A percentile compares a stretch with the other conserved stretches of the same genome.
Evolutionary conservation across 1,140 invertebrate genomes (phyloP).

Genomic region (Sitobion miscanthi): DNA sequence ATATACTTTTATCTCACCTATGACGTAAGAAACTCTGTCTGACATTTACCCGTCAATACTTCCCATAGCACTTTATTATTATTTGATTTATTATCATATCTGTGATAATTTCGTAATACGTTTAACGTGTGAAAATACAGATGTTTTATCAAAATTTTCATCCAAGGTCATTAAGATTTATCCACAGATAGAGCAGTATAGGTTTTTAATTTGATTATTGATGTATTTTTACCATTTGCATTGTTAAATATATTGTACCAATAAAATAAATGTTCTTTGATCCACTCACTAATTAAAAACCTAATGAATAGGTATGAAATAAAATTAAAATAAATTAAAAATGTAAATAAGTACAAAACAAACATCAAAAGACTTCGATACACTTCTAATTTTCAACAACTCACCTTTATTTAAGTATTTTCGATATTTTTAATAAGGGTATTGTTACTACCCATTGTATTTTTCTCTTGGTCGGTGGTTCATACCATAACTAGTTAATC

Average conservation of each 20-base stretch:
- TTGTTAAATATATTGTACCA: too few relatives aligned
- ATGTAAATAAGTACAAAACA: too few relatives aligned
- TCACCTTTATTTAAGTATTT: neutral
- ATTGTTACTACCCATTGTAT: neutral
- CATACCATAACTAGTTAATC: neutral
- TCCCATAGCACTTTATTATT: neutral
- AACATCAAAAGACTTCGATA: too few relatives aligned
- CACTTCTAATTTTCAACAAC: too few relatives aligned
- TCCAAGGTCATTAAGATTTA: neutral
- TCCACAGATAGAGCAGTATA: neutral
- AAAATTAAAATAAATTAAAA: too few relatives aligned
- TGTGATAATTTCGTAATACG: neutral
- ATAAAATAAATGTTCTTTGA: too few relatives aligned
- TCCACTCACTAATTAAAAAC: too few relatives aligned
- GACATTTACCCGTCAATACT: neutral
- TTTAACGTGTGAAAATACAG: neutral
- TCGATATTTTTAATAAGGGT: neutral
- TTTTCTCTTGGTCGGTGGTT: neutral
- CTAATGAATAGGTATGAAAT: too few relatives aligned
- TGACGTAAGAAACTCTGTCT: neutral
- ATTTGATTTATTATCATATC: constrained; percentile 4
- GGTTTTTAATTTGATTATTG: too few relatives aligned
- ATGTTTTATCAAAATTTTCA: neutral
- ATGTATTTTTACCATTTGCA: too few relatives aligned
- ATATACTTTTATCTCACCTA: neutral